These are phyloP conservation scores for Chironomus tentans DNA, from an alignment of 2,888 invertebrate species.

Conservation along the genomic window DNA sequence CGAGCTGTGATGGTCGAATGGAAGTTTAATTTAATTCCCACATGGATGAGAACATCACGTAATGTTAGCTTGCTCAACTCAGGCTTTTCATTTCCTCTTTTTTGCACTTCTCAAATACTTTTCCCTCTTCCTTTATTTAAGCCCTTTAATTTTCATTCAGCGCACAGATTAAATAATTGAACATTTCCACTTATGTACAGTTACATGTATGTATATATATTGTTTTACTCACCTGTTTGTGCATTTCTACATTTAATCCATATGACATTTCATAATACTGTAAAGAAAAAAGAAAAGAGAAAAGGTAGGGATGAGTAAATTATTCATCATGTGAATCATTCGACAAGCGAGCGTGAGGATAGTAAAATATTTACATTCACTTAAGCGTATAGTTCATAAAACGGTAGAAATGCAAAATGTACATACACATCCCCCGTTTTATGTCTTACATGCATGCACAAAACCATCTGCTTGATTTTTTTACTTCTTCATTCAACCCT, in stretches of 20 bases:
- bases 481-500: too few species aligned
- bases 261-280: slow-evolving; percentile 80
- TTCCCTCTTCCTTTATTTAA: not conserved
- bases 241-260: slow-evolving; percentile 91
- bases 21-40: slow-evolving; percentile 15
- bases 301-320: slow-evolving; percentile 20
- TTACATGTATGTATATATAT: not conserved
- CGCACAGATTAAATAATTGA: not conserved
- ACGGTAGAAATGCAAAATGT: not conserved
- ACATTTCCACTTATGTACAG: not conserved
- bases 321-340: not conserved
- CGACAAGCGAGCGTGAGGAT: not conserved
- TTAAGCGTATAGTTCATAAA: slow-evolving; percentile 6
- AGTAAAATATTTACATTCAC: slow-evolving; percentile 18
- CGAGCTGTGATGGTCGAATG: not conserved
- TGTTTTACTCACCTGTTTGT: slow-evolving; percentile 69
- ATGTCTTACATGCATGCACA: too few species aligned
- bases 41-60: slow-evolving; percentile 10
- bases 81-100: too few species aligned
- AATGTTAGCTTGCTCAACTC: not conserved
- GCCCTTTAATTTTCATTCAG: not conserved
- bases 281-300: slow-evolving; percentile 40
- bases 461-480: too few species aligned
- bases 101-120: not conserved
- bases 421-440: too few species aligned